Percentiles rank a stretch among this genome's conserved stretches.
Conservation (phyloP, 2,888 invertebrate species). For the Litoditis marina region DNA sequence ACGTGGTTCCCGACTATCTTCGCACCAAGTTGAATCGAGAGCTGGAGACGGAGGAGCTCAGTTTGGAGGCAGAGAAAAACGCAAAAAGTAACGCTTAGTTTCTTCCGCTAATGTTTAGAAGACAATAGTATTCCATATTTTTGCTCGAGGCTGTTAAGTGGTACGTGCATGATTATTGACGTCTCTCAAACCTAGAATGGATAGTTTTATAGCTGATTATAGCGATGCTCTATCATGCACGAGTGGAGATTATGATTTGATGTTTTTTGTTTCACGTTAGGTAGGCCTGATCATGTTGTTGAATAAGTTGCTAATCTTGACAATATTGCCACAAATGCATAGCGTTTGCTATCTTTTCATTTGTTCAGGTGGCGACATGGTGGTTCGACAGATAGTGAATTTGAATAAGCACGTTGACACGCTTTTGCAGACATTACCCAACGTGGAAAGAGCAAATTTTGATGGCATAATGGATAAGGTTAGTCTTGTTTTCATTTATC, state of each 20-base stretch:
- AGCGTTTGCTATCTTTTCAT: too few species aligned
- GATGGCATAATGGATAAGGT: conserved; percentile 28
- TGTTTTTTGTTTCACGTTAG: too few species aligned
- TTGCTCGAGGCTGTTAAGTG: not conserved
- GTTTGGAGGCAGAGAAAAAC: conserved; percentile 23
- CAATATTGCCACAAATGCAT: conserved; percentile 2
- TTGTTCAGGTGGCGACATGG: conserved; percentile 16
- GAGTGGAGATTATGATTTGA: too few species aligned
- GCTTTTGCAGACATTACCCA: conserved; percentile 22
- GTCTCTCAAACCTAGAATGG: too few species aligned
- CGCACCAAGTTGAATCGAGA: conserved; percentile 36
- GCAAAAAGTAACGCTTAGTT: conserved; percentile 11
- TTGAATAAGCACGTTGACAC: conserved; percentile 53
- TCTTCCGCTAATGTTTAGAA: not conserved
- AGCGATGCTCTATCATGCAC: too few species aligned
- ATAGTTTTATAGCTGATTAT: too few species aligned
- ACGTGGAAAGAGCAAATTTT: conserved; percentile 20
- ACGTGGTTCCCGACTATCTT: conserved; percentile 53
- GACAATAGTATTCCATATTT: conserved; percentile 13
- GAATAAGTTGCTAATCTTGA: not conserved
- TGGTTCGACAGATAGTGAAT: conserved; percentile 28
- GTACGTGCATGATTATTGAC: not conserved
- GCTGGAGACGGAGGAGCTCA: conserved; percentile 28
- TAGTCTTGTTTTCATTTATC: not conserved
- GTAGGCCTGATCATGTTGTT: too few species aligned